Percentiles rank a stretch among this genome's conserved stretches.
These are phyloP conservation scores for Caiman crocodilus DNA, from an alignment of 2,797 vertebrate species.

Conservation along the genomic window DNA sequence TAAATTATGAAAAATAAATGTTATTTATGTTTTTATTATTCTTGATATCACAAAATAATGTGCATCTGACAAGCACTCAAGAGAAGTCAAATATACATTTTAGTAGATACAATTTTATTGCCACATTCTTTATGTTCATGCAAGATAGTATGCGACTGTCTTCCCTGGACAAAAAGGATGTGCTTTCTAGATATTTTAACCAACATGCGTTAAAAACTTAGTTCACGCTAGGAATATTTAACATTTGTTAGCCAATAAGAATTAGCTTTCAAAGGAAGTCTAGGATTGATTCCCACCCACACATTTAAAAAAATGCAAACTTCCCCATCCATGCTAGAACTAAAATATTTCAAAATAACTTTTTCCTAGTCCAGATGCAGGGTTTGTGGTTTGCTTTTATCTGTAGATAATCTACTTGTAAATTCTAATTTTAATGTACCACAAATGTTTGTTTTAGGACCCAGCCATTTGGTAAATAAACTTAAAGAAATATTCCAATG, in stretches of 20 bases:
- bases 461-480: background rate
- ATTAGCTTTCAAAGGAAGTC: background rate
- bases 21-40: background rate
- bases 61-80: background rate
- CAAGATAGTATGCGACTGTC: no score
- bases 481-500: background rate
- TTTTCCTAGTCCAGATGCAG: background rate
- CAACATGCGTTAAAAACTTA: no score
- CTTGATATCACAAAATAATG: background rate
- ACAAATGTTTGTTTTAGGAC: background rate
- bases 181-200: no score
- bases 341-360: background rate
- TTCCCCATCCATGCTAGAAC: background rate
- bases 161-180: no score
- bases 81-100: background rate
- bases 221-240: no score
- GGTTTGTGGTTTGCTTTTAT: background rate
- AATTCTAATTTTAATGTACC: background rate
- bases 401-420: background rate
- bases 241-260: background rate
- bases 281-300: background rate
- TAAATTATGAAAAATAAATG: background rate
- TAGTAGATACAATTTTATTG: background rate
- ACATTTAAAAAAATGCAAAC: background rate
- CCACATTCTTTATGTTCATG: no score